phyloP scores from a whole-genome alignment of 1,140 invertebrate genomes.

The Drosophila nigromelanica region DNA sequence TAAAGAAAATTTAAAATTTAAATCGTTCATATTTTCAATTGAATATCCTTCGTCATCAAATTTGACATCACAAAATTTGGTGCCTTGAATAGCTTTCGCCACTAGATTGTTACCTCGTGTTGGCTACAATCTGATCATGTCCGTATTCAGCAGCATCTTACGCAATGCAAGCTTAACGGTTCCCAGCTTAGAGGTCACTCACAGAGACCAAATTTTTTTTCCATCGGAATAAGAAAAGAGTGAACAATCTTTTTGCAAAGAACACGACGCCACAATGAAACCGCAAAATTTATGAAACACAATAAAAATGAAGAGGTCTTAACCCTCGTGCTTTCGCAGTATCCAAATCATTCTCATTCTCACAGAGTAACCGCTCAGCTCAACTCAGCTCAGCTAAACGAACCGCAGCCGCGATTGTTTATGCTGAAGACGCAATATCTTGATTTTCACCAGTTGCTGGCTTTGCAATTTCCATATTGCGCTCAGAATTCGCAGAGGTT shows the following conservation, averaged over 20 bases:
- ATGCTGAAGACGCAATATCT: conserved; percentile 14
- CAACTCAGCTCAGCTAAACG: conserved; percentile 4
- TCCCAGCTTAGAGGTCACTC: conserved; percentile 35
- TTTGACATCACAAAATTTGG: too few species aligned
- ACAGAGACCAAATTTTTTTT: conserved; percentile 4
- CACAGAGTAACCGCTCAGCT: not conserved
- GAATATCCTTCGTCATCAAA: too few species aligned
- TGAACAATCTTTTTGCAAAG: conserved; percentile 11
- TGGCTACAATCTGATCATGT: too few species aligned
- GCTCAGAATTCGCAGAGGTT: conserved; percentile 49
- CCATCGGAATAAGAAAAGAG: conserved; percentile 5
- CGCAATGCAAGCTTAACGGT: conserved; percentile 32
- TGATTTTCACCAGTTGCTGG: conserved; percentile 8
- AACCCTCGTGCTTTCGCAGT: conserved; percentile 23
- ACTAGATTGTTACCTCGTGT: too few species aligned
- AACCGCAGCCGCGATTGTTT: conserved; percentile 27
- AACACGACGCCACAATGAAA: conserved; percentile 42
- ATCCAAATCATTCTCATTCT: conserved; percentile 2
- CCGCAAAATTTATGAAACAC: conserved; percentile 55
- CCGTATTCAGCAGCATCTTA: not conserved
- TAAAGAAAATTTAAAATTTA: too few species aligned
- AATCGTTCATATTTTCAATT: too few species aligned
- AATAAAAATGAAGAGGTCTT: conserved; percentile 43
- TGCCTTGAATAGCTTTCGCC: too few species aligned
- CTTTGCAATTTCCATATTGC: conserved; percentile 14